These are phyloP conservation scores for Subanguina moxae DNA, from an alignment of 1,140 invertebrate species.

Conservation along the genomic window DNA sequence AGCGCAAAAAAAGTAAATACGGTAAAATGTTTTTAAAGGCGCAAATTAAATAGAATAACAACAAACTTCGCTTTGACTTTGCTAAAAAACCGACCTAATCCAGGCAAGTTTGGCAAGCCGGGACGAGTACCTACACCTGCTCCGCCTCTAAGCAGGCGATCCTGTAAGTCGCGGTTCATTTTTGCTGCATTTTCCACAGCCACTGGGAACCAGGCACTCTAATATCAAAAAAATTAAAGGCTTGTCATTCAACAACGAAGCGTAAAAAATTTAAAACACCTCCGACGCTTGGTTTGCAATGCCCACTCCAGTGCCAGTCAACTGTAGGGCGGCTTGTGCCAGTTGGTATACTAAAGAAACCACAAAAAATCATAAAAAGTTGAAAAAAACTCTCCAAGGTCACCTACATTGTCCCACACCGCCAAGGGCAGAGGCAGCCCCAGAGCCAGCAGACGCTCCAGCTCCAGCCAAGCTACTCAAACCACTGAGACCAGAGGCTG, in stretches of 20 bases:
- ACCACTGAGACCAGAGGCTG: constrained; percentile 16
- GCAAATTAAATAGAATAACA: not conserved
- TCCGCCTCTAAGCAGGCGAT: constrained; percentile 27
- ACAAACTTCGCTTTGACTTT: no score
- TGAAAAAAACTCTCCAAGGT: not conserved
- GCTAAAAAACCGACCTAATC: no score
- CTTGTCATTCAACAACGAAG: not conserved
- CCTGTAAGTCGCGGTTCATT: constrained; percentile 48
- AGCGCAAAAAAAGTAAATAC: no score
- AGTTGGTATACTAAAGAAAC: constrained; percentile 51
- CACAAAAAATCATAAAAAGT: not conserved
- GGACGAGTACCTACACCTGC: not conserved
- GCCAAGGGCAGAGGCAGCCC: constrained; percentile 41
- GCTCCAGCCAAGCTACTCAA: constrained; percentile 13
- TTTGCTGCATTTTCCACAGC: constrained; percentile 43
- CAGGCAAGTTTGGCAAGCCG: not conserved
- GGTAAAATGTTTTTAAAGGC: no score
- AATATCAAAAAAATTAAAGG: constrained; percentile 6
- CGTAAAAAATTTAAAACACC: constrained; percentile 17
- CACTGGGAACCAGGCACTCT: constrained; percentile 41
- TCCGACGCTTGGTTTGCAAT: constrained; percentile 55
- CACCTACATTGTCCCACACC: constrained; percentile 12
- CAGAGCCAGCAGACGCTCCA: constrained; percentile 40
- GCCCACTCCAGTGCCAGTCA: constrained; percentile 54
- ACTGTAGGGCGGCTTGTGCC: constrained; percentile 54